A percentile compares a stretch with the other conserved stretches of the same genome.
Evolutionary conservation across 2,113 vertebrate genomes (phyloP).

Genomic region (Regulus satrapa): DNA sequence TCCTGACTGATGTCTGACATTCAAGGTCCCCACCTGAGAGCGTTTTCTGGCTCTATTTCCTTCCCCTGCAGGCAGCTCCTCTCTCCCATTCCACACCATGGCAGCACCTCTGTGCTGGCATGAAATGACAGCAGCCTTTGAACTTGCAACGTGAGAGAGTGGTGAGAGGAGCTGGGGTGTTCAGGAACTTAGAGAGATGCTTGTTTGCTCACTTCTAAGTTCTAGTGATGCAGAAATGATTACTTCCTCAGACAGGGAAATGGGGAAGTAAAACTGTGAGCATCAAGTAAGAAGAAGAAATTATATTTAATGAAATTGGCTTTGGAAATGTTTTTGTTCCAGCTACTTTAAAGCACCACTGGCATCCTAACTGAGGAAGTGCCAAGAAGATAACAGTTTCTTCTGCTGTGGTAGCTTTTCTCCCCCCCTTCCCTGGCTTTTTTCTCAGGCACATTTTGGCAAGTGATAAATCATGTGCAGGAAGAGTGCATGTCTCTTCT

Average conservation of each 20-base stretch:
- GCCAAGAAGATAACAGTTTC: not conserved
- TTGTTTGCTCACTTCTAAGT: not conserved
- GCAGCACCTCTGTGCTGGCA: rapidly evolving
- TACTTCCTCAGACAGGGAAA: not conserved
- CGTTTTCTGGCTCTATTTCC: not conserved
- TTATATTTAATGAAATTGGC: slow-evolving; percentile 14
- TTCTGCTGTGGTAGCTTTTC: not conserved
- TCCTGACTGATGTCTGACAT: not conserved
- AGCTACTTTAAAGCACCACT: not conserved
- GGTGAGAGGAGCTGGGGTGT: not conserved
- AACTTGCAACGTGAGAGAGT: rapidly evolving
- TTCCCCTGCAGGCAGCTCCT: rapidly evolving
- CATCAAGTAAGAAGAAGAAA: not conserved
- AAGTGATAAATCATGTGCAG: slow-evolving; percentile 28
- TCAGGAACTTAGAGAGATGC: not conserved
- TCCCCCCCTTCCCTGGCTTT: not conserved
- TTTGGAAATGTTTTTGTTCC: not conserved
- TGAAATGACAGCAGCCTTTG: rapidly evolving
- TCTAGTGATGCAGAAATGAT: not conserved
- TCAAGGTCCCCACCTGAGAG: not conserved
- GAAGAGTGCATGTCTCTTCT: not conserved
- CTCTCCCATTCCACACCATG: rapidly evolving
- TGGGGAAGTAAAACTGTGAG: not conserved
- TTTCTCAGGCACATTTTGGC: not conserved
- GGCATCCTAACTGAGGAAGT: not conserved